Evolutionary conservation across 1,140 invertebrate genomes (phyloP).

Genomic region (Dreissena rostriformis): DNA sequence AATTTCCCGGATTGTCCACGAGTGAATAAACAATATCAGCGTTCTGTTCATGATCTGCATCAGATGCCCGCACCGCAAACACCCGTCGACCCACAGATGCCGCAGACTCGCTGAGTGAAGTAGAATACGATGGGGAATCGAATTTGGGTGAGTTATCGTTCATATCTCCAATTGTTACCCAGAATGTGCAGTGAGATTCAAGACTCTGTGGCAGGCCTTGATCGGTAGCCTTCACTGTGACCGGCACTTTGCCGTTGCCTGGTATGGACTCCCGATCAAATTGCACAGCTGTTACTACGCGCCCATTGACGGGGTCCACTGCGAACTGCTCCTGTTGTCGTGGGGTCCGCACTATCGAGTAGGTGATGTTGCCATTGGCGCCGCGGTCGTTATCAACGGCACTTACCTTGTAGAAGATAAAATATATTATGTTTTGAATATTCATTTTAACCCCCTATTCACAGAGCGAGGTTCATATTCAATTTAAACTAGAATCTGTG

Average conservation of each 20-base stretch:
- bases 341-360: constrained; percentile 60
- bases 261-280: constrained; percentile 63
- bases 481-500: no score
- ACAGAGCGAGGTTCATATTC: no score
- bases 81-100: constrained; percentile 38
- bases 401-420: constrained; percentile 60
- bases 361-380: constrained; percentile 64
- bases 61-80: constrained; percentile 60
- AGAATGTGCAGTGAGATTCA: constrained; percentile 81
- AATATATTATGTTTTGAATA: no score
- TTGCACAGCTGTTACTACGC: constrained; percentile 53
- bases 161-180: constrained; percentile 89
- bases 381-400: constrained; percentile 72
- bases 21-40: constrained; percentile 63
- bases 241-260: constrained; percentile 56
- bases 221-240: constrained; percentile 66
- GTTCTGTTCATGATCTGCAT: constrained; percentile 62
- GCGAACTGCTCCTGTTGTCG: constrained; percentile 58
- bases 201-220: constrained; percentile 61
- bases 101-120: constrained; percentile 43
- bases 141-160: constrained; percentile 96
- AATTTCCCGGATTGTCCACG: constrained; percentile 58
- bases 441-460: no score
- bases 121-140: constrained; percentile 88
- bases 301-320: constrained; percentile 62